These are phyloP conservation scores for Catocala sponsa DNA, from an alignment of 2,888 invertebrate species.

Conservation along the genomic window DNA sequence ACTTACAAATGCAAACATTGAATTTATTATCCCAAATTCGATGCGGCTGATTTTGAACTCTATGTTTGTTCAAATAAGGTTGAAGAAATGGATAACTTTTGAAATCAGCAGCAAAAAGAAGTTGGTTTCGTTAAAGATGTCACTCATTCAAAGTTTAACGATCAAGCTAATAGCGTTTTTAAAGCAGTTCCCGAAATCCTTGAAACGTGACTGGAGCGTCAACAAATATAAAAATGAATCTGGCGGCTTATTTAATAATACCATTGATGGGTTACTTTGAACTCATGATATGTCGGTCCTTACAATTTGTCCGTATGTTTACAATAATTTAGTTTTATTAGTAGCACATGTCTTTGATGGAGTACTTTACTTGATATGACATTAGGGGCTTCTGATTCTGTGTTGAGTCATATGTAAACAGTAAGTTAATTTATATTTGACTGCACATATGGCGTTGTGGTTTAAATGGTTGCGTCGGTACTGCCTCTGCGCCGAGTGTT, in stretches of 20 bases:
- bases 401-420: no score
- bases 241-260: conserved; percentile 79
- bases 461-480: no score
- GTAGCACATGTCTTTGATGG: conserved; percentile 20
- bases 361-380: conserved; percentile 5
- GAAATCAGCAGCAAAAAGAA: conserved; percentile 28
- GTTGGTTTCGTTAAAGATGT: conserved; percentile 77
- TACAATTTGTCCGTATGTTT: conserved; percentile 63
- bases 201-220: conserved; percentile 84
- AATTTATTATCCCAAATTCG: conserved; percentile 21
- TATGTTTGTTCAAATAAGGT: conserved; percentile 38
- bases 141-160: conserved; percentile 86
- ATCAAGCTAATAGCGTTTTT: conserved; percentile 86
- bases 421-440: no score
- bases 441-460: no score
- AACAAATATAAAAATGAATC: conserved; percentile 84
- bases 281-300: conserved; percentile 69
- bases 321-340: conserved; percentile 54
- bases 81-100: conserved; percentile 18
- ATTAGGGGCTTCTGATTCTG: not conserved
- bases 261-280: conserved; percentile 76
- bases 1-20: conserved; percentile 67
- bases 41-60: conserved; percentile 13
- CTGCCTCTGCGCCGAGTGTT: no score
- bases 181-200: conserved; percentile 85